Conservation (phyloP, 2,113 vertebrate species). For the Herpailurus yagouaroundi region DNA sequence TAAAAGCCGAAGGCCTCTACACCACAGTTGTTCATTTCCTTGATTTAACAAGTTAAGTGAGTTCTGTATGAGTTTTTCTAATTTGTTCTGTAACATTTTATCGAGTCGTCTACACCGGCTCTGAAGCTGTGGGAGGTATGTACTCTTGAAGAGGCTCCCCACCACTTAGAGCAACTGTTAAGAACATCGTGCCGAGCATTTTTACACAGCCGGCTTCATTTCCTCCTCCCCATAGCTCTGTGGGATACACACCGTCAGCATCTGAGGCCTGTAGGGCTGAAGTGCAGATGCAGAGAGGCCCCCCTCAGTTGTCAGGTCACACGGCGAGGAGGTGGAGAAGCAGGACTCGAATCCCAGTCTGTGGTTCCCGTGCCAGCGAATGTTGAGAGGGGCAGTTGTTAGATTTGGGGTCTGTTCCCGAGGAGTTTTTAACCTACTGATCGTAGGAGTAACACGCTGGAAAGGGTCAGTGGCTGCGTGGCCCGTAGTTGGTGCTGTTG, state of each 20-base stretch:
- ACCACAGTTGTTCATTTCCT: not conserved
- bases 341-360: not conserved
- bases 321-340: accelerated
- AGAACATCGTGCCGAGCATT: accelerated
- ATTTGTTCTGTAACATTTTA: slow-evolving; percentile 6
- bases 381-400: not conserved
- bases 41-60: slow-evolving; percentile 61
- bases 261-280: not conserved
- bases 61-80: not conserved
- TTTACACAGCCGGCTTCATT: not conserved
- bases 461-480: not conserved
- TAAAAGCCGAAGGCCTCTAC: slow-evolving; percentile 34
- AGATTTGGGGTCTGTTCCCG: not conserved
- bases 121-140: not conserved
- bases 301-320: accelerated
- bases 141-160: not conserved
- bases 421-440: not conserved
- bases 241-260: accelerated
- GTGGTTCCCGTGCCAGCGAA: not conserved
- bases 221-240: not conserved
- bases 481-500: not conserved
- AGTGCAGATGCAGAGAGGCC: not conserved
- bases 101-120: slow-evolving; percentile 8
- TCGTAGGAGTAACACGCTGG: accelerated
- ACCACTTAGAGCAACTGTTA: accelerated